phyloP scores from a whole-genome alignment of 2,113 vertebrate species.

The Tenebrosternarchus preto region DNA sequence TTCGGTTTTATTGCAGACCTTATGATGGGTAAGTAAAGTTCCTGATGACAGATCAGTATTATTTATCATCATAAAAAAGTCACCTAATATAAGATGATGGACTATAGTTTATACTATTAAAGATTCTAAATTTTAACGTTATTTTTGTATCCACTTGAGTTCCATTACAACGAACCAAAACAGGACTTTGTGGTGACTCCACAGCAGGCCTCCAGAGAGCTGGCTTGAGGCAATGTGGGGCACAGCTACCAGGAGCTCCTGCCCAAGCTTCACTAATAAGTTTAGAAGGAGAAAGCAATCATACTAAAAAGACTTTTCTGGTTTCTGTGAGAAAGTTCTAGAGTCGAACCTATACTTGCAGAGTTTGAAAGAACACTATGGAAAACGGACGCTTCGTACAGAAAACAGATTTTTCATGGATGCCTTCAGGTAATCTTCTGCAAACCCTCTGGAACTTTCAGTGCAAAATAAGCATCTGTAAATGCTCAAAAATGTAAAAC shows the following conservation, averaged over 20 bases:
- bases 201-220: background rate
- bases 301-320: too few species aligned
- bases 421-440: too few species aligned
- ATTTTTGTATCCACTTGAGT: background rate
- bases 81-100: background rate
- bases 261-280: background rate
- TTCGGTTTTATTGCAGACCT: slow-evolving; percentile 6
- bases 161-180: background rate
- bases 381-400: too few species aligned
- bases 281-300: too few species aligned
- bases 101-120: background rate
- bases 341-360: too few species aligned
- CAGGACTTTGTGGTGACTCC: background rate
- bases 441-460: too few species aligned
- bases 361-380: too few species aligned
- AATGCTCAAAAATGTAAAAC: too few species aligned
- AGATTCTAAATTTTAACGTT: background rate
- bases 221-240: background rate
- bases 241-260: background rate
- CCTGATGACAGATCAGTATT: background rate
- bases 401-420: too few species aligned
- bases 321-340: too few species aligned
- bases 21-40: background rate
- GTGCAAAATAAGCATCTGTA: too few species aligned
- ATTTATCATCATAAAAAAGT: background rate